Base-by-base conservation (phyloP, 2,113 vertebrate genomes). In the Mesembrinibis cayennensis region DNA sequence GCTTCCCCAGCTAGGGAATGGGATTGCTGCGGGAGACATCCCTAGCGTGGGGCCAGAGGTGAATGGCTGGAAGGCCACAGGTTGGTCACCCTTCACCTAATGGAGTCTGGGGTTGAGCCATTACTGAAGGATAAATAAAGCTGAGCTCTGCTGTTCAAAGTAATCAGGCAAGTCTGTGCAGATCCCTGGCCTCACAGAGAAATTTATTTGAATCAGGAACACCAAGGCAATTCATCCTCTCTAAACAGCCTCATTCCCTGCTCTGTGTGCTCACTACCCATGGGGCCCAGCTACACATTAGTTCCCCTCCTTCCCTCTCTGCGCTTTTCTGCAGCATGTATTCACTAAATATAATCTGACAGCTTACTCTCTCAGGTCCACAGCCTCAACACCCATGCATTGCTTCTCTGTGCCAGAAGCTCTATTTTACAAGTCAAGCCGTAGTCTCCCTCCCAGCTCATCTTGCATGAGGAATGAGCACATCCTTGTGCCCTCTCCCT, bases 321-420 rank as follows among this genome's bases (percentile, higher is more conserved):
- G 88, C 0, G 2, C 65, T 69, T 78, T 82, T 81, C 87, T 89
- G 93, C 91, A 92, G 81, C 61, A 49, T 26, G 42, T 25, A 94
- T 59, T 82, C 0, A 0, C 96, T 96, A 96, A 95, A 97, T 96
- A 78, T 81, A 96, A 92, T 65, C 45, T 80, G 91, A 96, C 96
- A 97, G 72, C 36, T 88, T 89, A 65, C 92, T 77, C 94, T 89
- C 83, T 90, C 90, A 93, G 53, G 88, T 96, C 87, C 92, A 82
- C 45, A 87, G 88, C 81, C 85, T 94, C 86, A 79, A 90, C 78
- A 81, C 70, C 74, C 81, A 91, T 67, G 85, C 38, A 2, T 45
- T 76, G 70, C 58, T 93, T 74, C 63, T 86, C 62, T 87, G 44
- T 83, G 89, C 94, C 77, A 94, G 89, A 40, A 97, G 87, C 69